Conservation (phyloP, 23 tunicate genomes). For the Styela clava region DNA sequence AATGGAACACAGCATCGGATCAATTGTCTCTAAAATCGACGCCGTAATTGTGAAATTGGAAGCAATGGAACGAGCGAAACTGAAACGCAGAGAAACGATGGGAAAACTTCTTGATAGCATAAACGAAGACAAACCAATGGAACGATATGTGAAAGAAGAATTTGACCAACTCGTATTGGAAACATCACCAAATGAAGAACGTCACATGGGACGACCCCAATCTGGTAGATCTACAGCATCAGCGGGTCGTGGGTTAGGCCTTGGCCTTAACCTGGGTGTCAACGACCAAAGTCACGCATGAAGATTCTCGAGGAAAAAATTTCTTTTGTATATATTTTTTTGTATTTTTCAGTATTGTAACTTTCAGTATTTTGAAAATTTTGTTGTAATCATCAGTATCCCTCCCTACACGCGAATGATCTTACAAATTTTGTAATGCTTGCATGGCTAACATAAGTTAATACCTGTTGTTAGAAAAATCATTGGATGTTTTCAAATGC, state of each 20-base stretch:
- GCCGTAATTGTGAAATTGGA: conserved; percentile 94
- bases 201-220: not conserved
- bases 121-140: conserved; percentile 56
- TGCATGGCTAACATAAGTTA: too few relatives aligned
- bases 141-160: conserved; percentile 15
- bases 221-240: conserved; percentile 17
- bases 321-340: not conserved
- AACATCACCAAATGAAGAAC: conserved; percentile 8
- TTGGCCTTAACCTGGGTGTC: conserved; percentile 4
- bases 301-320: not conserved
- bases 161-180: conserved; percentile 11
- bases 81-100: conserved; percentile 91
- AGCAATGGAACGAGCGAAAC: conserved; percentile 95
- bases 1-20: conserved; percentile 97
- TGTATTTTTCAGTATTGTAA: not conserved
- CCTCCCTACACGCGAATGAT: too few relatives aligned
- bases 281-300: conserved; percentile 13
- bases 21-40: conserved; percentile 95
- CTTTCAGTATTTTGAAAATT: not conserved
- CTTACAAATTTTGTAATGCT: too few relatives aligned
- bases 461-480: too few relatives aligned
- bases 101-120: conserved; percentile 88
- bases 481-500: not conserved
- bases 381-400: too few relatives aligned
- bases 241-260: conserved; percentile 12